phyloP scores from a whole-genome alignment of 2,113 vertebrate genomes.

The Sorex araneus region DNA sequence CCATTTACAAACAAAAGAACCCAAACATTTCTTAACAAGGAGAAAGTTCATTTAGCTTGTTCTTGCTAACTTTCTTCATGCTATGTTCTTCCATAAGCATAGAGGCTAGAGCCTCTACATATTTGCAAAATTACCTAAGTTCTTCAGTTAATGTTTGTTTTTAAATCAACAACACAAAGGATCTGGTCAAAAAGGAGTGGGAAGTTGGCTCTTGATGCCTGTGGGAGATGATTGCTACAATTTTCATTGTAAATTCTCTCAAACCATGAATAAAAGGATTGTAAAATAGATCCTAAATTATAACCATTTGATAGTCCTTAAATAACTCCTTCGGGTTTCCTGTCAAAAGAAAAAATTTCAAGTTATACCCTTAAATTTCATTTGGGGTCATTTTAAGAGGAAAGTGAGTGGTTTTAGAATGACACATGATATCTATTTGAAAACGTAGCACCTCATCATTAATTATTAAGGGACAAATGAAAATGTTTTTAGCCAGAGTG shows the following conservation, averaged over 20 bases:
- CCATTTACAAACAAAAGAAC: slow-evolving; percentile 70
- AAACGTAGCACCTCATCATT: slow-evolving; percentile 71
- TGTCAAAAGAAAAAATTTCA: slow-evolving; percentile 55
- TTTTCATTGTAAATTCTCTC: slow-evolving; percentile 38
- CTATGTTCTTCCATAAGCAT: slow-evolving; percentile 13
- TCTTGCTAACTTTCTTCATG: not conserved
- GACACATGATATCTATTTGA: slow-evolving; percentile 75
- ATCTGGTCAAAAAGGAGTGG: not conserved
- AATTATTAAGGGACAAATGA: slow-evolving; percentile 81
- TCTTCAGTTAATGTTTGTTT: slow-evolving; percentile 46
- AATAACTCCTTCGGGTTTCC: slow-evolving; percentile 43
- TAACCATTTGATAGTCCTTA: not conserved
- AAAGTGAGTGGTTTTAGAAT: slow-evolving; percentile 68
- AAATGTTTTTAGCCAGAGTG: slow-evolving; percentile 64
- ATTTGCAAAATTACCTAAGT: slow-evolving; percentile 20
- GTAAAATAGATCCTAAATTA: slow-evolving; percentile 43
- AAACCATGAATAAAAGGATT: slow-evolving; percentile 26
- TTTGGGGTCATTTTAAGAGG: slow-evolving; percentile 67
- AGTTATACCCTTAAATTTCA: slow-evolving; percentile 69
- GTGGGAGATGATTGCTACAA: not conserved
- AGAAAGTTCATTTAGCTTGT: slow-evolving; percentile 63
- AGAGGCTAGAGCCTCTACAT: not conserved
- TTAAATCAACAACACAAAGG: slow-evolving; percentile 52
- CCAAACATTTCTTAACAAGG: slow-evolving; percentile 60
- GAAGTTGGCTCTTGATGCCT: not conserved